A percentile compares a stretch with the other conserved stretches of the same genome.
Conservation (phyloP, 1,140 invertebrate genomes). For the Listronotus bonariensis region DNA sequence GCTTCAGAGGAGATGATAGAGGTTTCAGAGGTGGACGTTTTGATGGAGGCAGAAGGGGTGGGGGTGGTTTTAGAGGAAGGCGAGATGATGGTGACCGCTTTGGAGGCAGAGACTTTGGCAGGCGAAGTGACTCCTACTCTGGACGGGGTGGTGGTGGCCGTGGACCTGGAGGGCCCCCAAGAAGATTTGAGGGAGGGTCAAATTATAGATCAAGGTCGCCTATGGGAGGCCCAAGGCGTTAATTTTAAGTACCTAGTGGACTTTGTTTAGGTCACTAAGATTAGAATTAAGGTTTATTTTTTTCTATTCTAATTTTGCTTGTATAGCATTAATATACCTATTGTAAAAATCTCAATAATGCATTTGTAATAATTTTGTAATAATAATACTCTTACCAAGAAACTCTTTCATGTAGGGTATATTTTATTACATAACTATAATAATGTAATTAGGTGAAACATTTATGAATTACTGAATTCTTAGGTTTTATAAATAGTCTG, state of each 20-base stretch:
- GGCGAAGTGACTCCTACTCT: conserved; percentile 43
- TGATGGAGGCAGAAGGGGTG: conserved; percentile 39
- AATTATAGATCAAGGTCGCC: conserved; percentile 53
- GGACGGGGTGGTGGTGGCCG: conserved; percentile 40
- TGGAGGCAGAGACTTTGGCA: conserved; percentile 40
- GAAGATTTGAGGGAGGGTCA: conserved; percentile 47
- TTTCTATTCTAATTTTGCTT: neutral
- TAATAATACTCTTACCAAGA: too few species aligned
- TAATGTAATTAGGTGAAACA: too few species aligned
- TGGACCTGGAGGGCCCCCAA: conserved; percentile 32
- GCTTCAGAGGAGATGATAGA: conserved; percentile 31
- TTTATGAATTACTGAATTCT: too few species aligned
- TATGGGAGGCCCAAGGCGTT: conserved; percentile 46
- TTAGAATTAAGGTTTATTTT: too few species aligned
- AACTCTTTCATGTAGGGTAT: too few species aligned
- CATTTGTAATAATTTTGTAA: too few species aligned
- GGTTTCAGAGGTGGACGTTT: conserved; percentile 33
- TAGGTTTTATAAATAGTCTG: too few species aligned
- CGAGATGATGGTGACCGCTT: conserved; percentile 39
- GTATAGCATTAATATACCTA: neutral
- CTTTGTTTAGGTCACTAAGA: neutral
- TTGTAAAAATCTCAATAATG: conserved; percentile 7
- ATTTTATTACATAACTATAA: too few species aligned
- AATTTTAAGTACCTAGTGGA: conserved; percentile 3
- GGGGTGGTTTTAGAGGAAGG: conserved; percentile 37